Base-by-base conservation (phyloP, 2,888 invertebrate genomes). In the Pegoplata infirma region DNA sequence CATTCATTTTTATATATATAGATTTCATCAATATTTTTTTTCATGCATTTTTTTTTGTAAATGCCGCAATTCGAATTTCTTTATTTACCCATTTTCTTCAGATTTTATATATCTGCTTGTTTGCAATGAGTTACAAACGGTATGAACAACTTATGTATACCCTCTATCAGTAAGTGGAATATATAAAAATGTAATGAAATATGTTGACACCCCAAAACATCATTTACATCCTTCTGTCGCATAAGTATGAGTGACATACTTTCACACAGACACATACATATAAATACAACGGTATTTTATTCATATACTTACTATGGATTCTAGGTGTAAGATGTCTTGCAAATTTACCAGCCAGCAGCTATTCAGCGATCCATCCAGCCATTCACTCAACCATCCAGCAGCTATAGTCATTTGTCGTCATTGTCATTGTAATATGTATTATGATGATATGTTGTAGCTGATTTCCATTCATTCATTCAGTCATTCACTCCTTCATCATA, bases 341-440 rank as follows among this genome's bases (percentile, higher is more conserved):
- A 51, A 19, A 59, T 51, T 61, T 28, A 14, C 14, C 5, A 58
- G 16, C 12, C 12, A 40, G n/a, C 1, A 46, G 16, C 46, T 17
- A 46, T 46, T 46, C n/a, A n/a, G n/a, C n/a, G 46, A 16, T 5
- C 17, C 46, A 5, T 46, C 28, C 25, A 40, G 53, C 51, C 23
- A 59, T 12, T 25, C 25, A 28, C 6, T 1, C 49, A 40, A 3
- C 36, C 19, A 44, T 58, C 25, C 23, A 40, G 51, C 59, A 25
- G 56, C 51, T 36, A 25, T 17, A 66, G 73, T 64, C 47, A 73
- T 64, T 64, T 66, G 66, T 58, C 44, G 21, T 59, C 46, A 59
- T 51, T 66, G 51, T 59, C 46, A 66, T 28, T 53, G 67, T 53
- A 67, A 61, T n/a, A n/a, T n/a, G n/a, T n/a, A n/a, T n/a, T 63